Percentiles rank a stretch among this genome's conserved stretches.
These are phyloP conservation scores for Trichomycterus rosablanca DNA, from an alignment of 2,113 vertebrate genomes.

Conservation along the genomic window DNA sequence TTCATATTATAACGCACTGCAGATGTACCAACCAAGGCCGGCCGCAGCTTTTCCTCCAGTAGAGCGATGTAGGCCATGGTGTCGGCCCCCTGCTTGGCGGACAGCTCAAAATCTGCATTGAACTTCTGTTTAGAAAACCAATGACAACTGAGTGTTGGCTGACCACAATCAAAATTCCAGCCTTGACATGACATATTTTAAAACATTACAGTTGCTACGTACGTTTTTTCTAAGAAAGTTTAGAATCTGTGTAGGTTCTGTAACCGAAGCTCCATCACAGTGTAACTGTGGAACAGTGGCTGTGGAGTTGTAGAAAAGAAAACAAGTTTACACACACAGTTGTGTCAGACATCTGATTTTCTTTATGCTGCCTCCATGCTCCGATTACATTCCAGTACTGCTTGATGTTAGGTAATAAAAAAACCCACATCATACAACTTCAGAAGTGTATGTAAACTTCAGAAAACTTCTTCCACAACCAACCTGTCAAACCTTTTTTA, in stretches of 20 bases:
- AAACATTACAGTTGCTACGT: background rate
- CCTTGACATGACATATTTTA: background rate
- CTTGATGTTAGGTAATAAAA: too few species aligned
- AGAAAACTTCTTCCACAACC: too few species aligned
- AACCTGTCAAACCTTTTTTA: too few species aligned
- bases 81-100: constrained; percentile 91
- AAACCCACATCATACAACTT: too few species aligned
- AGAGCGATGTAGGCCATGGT: constrained; percentile 93
- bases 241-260: constrained; percentile 85
- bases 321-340: background rate
- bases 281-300: constrained; percentile 77
- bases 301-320: constrained; percentile 31
- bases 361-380: too few species aligned
- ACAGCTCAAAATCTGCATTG: constrained; percentile 90
- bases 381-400: too few species aligned
- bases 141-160: constrained; percentile 5
- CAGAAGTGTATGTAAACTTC: too few species aligned
- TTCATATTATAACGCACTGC: background rate
- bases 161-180: background rate
- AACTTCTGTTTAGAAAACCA: constrained; percentile 72
- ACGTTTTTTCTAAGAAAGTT: constrained; percentile 90
- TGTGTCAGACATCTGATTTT: background rate
- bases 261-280: constrained; percentile 71
- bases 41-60: constrained; percentile 89
- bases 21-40: constrained; percentile 75